phyloP scores from a whole-genome alignment of 2,888 invertebrate genomes.

The Papilio protenor region DNA sequence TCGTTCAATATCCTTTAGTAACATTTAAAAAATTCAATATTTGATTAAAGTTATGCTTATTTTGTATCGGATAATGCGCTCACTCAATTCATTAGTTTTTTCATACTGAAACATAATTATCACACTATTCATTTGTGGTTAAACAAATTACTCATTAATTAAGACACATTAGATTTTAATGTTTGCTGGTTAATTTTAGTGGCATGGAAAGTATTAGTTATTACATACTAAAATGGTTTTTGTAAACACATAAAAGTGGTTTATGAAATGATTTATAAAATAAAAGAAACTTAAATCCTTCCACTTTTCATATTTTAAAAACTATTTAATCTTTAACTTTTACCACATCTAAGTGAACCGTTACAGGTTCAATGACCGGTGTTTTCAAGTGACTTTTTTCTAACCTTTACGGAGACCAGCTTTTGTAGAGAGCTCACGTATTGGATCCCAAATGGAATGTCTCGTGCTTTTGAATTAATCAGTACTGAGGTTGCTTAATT shows the following conservation, averaged over 20 bases:
- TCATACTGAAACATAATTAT: not conserved
- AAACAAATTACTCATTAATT: not conserved
- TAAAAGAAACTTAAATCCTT: too few relatives aligned
- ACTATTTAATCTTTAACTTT: too few relatives aligned
- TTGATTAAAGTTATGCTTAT: not conserved
- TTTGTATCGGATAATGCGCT: not conserved
- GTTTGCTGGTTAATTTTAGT: not conserved
- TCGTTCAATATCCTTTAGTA: not conserved
- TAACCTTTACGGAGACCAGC: not conserved
- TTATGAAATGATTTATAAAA: not conserved
- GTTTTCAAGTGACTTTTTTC: conserved; percentile 11
- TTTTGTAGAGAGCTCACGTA: conserved; percentile 17
- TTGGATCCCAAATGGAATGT: conserved; percentile 20
- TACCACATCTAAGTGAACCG: not conserved
- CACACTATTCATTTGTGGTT: not conserved
- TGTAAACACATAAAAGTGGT: not conserved
- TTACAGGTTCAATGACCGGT: conserved; percentile 10
- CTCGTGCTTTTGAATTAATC: conserved; percentile 16
- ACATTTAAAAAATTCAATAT: not conserved
- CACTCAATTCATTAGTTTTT: not conserved
- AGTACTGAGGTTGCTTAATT: conserved; percentile 15
- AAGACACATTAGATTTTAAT: not conserved
- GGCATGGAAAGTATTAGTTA: not conserved
- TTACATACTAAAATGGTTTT: too few relatives aligned
- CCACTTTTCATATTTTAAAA: not conserved